Conservation (phyloP, 2,113 vertebrate genomes). For the Nannobrachium achirus region DNA sequence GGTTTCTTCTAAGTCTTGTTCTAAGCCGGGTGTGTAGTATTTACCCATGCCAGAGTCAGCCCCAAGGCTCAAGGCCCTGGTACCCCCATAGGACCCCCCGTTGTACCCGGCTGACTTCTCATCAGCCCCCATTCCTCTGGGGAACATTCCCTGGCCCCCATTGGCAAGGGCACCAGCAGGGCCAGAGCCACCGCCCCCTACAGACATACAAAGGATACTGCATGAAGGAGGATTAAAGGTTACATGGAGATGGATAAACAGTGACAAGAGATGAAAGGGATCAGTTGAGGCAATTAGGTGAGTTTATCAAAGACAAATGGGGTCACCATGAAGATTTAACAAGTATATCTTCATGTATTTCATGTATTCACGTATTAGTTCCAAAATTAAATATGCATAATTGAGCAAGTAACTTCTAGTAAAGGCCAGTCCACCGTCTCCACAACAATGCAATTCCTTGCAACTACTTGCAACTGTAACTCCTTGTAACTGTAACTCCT, state of each 20-base stretch:
- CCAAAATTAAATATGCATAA: too few relatives aligned
- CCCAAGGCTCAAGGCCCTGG: slow-evolving; percentile 40
- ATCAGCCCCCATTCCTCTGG: slow-evolving; percentile 56
- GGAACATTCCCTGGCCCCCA: slow-evolving; percentile 57
- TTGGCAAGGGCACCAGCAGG: slow-evolving; percentile 53
- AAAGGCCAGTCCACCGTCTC: too few relatives aligned
- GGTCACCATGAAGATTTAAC: too few relatives aligned
- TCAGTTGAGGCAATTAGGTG: background rate
- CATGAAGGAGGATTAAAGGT: background rate
- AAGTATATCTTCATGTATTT: too few relatives aligned
- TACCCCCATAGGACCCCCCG: slow-evolving; percentile 33
- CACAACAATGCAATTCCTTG: too few relatives aligned
- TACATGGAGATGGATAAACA: background rate
- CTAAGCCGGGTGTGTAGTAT: background rate
- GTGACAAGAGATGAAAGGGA: background rate
- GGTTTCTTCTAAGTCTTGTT: background rate
- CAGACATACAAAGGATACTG: slow-evolving; percentile 32
- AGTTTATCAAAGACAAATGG: too few relatives aligned
- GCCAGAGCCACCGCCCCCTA: slow-evolving; percentile 50
- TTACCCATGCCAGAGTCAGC: slow-evolving; percentile 47
- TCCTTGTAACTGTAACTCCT: too few relatives aligned
- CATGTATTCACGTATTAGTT: too few relatives aligned
- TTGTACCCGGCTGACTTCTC: slow-evolving; percentile 44
- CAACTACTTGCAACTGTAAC: too few relatives aligned
- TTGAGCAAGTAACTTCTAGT: too few relatives aligned